Evolutionary conservation across 2,113 vertebrate genomes (phyloP).

Genomic region (Zosterops japonicus): DNA sequence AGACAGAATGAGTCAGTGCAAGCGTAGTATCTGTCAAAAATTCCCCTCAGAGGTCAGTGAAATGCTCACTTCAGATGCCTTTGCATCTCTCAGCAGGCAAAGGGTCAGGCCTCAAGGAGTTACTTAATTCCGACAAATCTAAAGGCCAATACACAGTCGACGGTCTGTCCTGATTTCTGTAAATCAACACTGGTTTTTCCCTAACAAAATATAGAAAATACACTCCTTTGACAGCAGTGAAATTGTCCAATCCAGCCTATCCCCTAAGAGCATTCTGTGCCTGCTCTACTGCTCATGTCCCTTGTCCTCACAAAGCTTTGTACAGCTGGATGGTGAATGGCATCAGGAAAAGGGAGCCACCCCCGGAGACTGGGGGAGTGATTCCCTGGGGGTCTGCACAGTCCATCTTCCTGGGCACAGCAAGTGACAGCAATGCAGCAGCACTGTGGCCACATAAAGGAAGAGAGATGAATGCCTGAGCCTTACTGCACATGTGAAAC

Average conservation of each 20-base stretch:
- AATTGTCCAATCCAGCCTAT: neutral
- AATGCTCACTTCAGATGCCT: neutral
- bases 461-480: neutral
- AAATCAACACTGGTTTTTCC: neutral
- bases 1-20: neutral
- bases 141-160: neutral
- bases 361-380: neutral
- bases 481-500: neutral
- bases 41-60: neutral
- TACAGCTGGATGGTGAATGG: neutral
- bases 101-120: neutral
- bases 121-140: neutral
- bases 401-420: fast-evolving
- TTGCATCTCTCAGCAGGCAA: neutral
- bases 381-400: neutral
- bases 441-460: neutral
- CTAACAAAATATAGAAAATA: neutral
- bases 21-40: neutral
- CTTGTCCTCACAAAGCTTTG: neutral
- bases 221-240: neutral
- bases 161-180: neutral
- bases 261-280: neutral
- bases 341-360: neutral
- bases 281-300: neutral
- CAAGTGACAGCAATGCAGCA: neutral